These are phyloP conservation scores for Oscheius sp. DNA, from an alignment of 2,888 invertebrate genomes.

Conservation along the genomic window DNA sequence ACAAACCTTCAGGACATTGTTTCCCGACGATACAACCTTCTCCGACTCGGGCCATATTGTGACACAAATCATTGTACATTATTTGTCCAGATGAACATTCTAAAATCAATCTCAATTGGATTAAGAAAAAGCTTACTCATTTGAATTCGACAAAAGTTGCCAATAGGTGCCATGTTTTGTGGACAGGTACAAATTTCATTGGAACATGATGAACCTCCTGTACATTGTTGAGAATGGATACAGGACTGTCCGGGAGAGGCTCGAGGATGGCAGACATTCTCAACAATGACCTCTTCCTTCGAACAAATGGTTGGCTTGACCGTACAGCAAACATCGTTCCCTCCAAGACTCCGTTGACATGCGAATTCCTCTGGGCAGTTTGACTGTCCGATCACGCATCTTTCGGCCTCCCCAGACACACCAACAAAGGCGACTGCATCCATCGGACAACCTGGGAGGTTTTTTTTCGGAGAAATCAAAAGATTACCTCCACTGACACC, in stretches of 20 bases:
- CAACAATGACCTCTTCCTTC: slow-evolving; percentile 48
- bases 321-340: slow-evolving; percentile 50
- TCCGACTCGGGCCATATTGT: slow-evolving; percentile 41
- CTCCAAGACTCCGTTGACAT: slow-evolving; percentile 41
- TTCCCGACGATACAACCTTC: slow-evolving; percentile 41
- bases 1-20: slow-evolving; percentile 43
- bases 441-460: slow-evolving; percentile 38
- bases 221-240: slow-evolving; percentile 49
- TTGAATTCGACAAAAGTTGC: slow-evolving; percentile 49
- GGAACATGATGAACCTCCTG: slow-evolving; percentile 51
- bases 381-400: slow-evolving; percentile 51
- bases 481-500: slow-evolving; percentile 48
- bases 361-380: slow-evolving; percentile 55
- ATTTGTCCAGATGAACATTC: slow-evolving; percentile 45
- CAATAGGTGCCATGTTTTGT: slow-evolving; percentile 42
- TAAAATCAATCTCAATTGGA: slow-evolving; percentile 3
- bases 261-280: slow-evolving; percentile 44
- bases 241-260: slow-evolving; percentile 47
- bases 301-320: slow-evolving; percentile 37
- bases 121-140: slow-evolving; percentile 36
- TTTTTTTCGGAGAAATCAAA: not conserved
- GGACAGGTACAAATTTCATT: slow-evolving; percentile 49
- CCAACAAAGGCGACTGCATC: slow-evolving; percentile 53
- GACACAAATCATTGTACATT: slow-evolving; percentile 43
- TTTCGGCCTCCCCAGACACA: slow-evolving; percentile 52